Base-by-base conservation (phyloP, 2,888 invertebrate genomes). In the Octodonta nipae region DNA sequence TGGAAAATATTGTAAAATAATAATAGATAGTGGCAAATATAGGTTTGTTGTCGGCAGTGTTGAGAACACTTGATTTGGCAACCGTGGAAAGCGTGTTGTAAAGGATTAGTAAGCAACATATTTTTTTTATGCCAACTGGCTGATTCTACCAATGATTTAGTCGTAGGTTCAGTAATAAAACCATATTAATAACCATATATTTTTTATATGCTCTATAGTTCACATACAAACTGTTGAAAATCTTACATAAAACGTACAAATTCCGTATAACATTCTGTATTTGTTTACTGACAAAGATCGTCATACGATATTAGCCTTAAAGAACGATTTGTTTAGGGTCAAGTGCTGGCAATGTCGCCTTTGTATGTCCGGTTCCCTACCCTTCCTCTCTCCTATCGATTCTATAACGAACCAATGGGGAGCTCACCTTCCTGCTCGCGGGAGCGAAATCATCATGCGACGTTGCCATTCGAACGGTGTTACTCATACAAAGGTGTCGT, bases 371-470 rank as follows among this genome's bases (percentile, higher is more conserved):
- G 60, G 57, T 66, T 64, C 68, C 66, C 67, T 67, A 48, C 54
- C 63, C 60, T 65, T 65, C 69, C 52, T 52, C 53, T 68, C 67
- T 65, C 62, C 68, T 71, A 74, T 73, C 72, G 74, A 73, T 73
- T 69, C 66, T 56, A 51, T 61, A 60, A 61, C 61, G 63, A 64
- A 63, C 74, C 73, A 73, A 74, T 73, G 61, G 66, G 65, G 70
- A 57, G 67, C 69, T 55, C 38, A 45, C 43, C 41, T 51, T 46
- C 43, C 44, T 43, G 55, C 54, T 56, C 59, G 59, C 59, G 59
- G 59, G 68, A 70, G 66, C 66, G 66, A 61, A 58, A 58, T 64
- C 61, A 56, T 58, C 61, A 56, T 64, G 65, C 70, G 64, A 63
- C 61, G 65, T 56, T 60, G 60, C 55, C 67, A 45, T 58, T 60